Evolutionary conservation across 1,140 invertebrate genomes (phyloP).

Genomic region (Caenorhabditis brenneri): DNA sequence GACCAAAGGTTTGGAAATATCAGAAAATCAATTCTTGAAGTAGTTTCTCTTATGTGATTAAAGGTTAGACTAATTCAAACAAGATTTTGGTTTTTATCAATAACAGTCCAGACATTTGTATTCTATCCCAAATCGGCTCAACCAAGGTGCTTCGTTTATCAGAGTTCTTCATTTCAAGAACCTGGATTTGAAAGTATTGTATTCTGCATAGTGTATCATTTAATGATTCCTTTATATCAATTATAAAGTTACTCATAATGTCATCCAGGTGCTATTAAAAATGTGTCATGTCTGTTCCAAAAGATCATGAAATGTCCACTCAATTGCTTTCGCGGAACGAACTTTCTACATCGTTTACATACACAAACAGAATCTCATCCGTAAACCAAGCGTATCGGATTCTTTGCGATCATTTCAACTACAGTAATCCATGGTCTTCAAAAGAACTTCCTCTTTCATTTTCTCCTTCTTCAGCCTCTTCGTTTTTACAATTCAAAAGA

Average conservation of each 20-base stretch:
- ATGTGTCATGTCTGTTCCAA: slow-evolving; percentile 25
- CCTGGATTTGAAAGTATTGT: too few species aligned
- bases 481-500: background rate
- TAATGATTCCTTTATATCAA: too few species aligned
- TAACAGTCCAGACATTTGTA: too few species aligned
- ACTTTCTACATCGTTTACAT: background rate
- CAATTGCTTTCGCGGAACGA: background rate
- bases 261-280: background rate
- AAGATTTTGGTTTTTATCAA: too few species aligned
- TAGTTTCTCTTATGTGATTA: too few species aligned
- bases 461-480: background rate
- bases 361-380: background rate
- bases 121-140: too few species aligned
- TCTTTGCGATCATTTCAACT: background rate
- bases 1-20: background rate
- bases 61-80: too few species aligned
- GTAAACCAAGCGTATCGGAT: background rate
- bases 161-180: too few species aligned
- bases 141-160: too few species aligned
- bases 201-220: background rate
- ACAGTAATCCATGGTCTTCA: slow-evolving; percentile 5
- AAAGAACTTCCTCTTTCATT: background rate
- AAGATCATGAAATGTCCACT: slow-evolving; percentile 26
- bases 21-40: too few species aligned
- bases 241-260: background rate